Evolutionary conservation across 1,140 invertebrate species (phyloP).

Genomic region (Vanessa tameamea): DNA sequence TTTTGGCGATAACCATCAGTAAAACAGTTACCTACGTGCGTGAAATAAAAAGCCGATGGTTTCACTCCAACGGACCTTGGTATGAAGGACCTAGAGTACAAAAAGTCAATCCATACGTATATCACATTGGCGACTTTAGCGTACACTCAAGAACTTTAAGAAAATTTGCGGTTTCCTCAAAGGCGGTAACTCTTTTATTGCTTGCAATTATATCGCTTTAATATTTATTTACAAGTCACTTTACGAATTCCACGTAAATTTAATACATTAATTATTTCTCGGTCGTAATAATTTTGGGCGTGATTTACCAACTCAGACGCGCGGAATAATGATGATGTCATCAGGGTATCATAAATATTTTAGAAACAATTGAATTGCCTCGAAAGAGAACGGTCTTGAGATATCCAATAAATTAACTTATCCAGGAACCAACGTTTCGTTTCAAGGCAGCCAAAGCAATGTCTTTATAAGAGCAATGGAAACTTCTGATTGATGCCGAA

Average conservation of each 20-base stretch:
- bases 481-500: slow-evolving; percentile 50
- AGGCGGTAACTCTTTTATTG: slow-evolving; percentile 29
- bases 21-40: slow-evolving; percentile 73
- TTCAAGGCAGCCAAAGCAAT: slow-evolving; percentile 48
- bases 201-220: slow-evolving; percentile 33
- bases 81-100: slow-evolving; percentile 50
- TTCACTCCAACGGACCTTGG: slow-evolving; percentile 59
- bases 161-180: slow-evolving; percentile 37
- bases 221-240: slow-evolving; percentile 33
- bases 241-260: slow-evolving; percentile 31
- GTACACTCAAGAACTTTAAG: slow-evolving; percentile 23
- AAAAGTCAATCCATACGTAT: slow-evolving; percentile 54
- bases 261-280: slow-evolving; percentile 26
- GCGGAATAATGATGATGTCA: slow-evolving; percentile 27
- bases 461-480: slow-evolving; percentile 47
- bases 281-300: slow-evolving; percentile 20
- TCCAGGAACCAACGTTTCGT: slow-evolving; percentile 43
- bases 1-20: slow-evolving; percentile 78
- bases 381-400: slow-evolving; percentile 45
- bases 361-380: slow-evolving; percentile 44
- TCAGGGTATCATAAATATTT: slow-evolving; percentile 28
- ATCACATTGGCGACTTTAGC: slow-evolving; percentile 36
- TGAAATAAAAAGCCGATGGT: slow-evolving; percentile 67
- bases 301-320: slow-evolving; percentile 24
- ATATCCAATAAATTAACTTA: slow-evolving; percentile 55